Evolutionary conservation across 2,888 invertebrate species (phyloP), one percentile per base, ranked within the genome.

Genomic region (Cordilura impudica): DNA sequence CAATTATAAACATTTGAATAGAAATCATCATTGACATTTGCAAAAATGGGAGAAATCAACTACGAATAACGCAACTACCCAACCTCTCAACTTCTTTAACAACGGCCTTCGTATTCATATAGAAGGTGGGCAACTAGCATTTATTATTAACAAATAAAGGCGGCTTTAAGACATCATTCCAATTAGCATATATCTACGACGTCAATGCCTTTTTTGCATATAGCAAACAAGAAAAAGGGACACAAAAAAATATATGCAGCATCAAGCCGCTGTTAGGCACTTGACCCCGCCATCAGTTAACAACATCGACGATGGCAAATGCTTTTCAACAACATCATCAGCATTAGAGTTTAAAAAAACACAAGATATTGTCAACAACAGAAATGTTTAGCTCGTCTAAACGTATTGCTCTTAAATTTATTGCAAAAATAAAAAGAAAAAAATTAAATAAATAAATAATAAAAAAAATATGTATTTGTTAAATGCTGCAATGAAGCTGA

Each of bases 401-500:
- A n/a, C n/a, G 12, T 39, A 39, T n/a, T 39, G n/a, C 35, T 2
- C 35, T 49, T 8, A 18, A 61, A 73, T 49, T 21, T 56, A 67
- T 78, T 69, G 67, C 58, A 29, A 69, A 78, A 39, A 39, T 39
- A 39, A 31, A 39, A 4, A 43, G n/a, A 14, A 43, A 43, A 43
- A 6, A 43, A 43, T 14, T 43, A 43, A 43, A 65, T 39, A 65
- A 73, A 73, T 58, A 73, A 73, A 43, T 43, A 43, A 77, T 65
- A 77, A 56, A 65, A 71, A 53, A n/a, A n/a, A n/a, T n/a, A 23
- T 69, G 61, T n/a, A n/a, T 78, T 78, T 78, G 67, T 58, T 67
- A 56, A 69, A 73, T 78, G 78, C 78, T 78, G 78, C 78, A 78
- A 58, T 78, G 78, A 56, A 67, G 35, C 61, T 69, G 58, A 63